Conservation (phyloP, 2,888 invertebrate species). For the Nycteola revayana region DNA sequence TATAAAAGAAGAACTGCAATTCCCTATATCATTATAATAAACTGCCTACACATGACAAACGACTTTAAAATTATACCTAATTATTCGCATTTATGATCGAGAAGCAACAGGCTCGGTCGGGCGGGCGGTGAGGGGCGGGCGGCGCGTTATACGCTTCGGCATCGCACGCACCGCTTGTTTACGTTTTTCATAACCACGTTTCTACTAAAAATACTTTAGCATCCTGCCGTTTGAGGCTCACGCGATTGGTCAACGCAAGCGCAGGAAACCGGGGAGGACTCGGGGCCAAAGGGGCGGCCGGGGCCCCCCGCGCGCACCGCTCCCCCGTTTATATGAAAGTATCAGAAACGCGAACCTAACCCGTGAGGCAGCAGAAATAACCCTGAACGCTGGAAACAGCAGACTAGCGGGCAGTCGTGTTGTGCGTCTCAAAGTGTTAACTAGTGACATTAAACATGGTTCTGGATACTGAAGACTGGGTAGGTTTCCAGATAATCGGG, state of each 20-base stretch:
- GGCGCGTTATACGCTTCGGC: constrained; percentile 48
- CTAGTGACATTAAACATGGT: constrained; percentile 78
- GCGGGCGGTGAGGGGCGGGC: constrained; percentile 44
- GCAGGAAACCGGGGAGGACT: constrained; percentile 71
- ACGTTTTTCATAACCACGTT: constrained; percentile 78
- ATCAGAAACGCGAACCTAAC: constrained; percentile 62
- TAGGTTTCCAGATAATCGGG: constrained; percentile 46
- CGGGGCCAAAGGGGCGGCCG: constrained; percentile 44
- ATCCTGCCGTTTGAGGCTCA: constrained; percentile 78
- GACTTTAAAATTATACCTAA: constrained; percentile 48
- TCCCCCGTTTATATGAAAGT: constrained; percentile 66
- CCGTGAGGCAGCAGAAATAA: constrained; percentile 76
- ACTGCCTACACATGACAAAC: constrained; percentile 46
- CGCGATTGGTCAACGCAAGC: constrained; percentile 69
- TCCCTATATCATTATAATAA: constrained; percentile 42
- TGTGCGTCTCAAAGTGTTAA: constrained; percentile 81
- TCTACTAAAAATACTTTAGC: constrained; percentile 77
- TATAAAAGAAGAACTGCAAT: constrained; percentile 35
- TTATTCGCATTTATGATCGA: constrained; percentile 51
- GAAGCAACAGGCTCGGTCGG: constrained; percentile 38
- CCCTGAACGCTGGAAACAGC: constrained; percentile 77
- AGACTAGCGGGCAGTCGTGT: constrained; percentile 74
- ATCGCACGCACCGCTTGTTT: constrained; percentile 68
- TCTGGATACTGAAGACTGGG: constrained; percentile 80
- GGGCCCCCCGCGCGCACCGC: constrained; percentile 42